Evolutionary conservation across 1,140 invertebrate genomes (phyloP).

Genomic region (Drosophila ohnishii): DNA sequence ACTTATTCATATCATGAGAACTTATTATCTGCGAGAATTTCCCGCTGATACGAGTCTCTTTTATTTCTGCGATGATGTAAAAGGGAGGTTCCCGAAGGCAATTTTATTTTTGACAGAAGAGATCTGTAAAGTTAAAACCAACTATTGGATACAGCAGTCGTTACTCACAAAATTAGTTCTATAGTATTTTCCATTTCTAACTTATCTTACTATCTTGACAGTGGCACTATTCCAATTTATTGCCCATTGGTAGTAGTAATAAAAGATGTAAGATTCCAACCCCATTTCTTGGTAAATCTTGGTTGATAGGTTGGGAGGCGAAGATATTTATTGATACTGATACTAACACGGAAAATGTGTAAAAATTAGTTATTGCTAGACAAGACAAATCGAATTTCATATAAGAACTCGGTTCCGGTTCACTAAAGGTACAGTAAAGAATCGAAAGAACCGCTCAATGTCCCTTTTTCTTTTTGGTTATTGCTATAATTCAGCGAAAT

Average conservation of each 20-base stretch:
- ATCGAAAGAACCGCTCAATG: not conserved
- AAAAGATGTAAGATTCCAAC: not conserved
- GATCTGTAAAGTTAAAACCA: not conserved
- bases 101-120: not conserved
- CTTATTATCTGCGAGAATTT: conserved; percentile 22
- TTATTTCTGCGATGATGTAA: not conserved
- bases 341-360: not conserved
- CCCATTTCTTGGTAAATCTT: not conserved
- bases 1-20: not conserved
- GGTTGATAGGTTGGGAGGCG: not conserved
- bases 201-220: conserved; percentile 7
- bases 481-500: too few relatives aligned
- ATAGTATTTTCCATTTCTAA: not conserved
- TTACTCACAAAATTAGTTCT: not conserved
- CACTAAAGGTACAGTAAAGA: not conserved
- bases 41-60: conserved; percentile 9
- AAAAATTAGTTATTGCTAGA: not conserved
- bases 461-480: not conserved
- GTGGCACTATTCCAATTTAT: conserved; percentile 8
- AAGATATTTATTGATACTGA: conserved; percentile 3
- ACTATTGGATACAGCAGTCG: not conserved
- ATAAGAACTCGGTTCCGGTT: not conserved
- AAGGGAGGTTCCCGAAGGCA: conserved; percentile 7
- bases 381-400: not conserved
- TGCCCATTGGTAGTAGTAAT: not conserved